Conservation (phyloP, 2,797 vertebrate species). For the Furcifer pardalis region DNA sequence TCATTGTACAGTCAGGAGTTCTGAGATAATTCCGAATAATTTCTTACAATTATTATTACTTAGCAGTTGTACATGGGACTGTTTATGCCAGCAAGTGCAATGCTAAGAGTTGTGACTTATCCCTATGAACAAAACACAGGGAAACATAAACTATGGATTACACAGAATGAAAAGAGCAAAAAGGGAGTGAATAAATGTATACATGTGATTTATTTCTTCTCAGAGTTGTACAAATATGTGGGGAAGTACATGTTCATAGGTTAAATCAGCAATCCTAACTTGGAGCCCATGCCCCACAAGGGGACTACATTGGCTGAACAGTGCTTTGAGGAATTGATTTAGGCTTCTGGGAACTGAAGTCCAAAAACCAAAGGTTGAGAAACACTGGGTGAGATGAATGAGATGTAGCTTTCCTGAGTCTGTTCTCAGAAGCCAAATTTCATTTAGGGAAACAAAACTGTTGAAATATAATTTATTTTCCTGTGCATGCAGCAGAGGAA, state of each 20-base stretch:
- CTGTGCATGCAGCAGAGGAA: background rate
- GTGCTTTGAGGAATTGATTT: too few species aligned
- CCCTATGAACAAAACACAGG: background rate
- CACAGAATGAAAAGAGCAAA: background rate
- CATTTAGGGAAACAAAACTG: constrained; percentile 15
- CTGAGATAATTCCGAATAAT: background rate
- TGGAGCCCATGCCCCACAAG: too few species aligned
- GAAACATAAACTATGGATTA: background rate
- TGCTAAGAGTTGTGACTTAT: background rate
- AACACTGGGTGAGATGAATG: constrained; percentile 14
- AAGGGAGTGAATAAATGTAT: background rate
- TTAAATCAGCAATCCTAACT: too few species aligned
- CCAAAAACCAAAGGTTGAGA: too few species aligned
- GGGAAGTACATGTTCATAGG: background rate
- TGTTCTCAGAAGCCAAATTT: constrained; percentile 16
- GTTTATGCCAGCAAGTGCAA: background rate
- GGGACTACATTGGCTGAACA: too few species aligned
- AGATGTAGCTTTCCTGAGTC: background rate
- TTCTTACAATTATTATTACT: background rate
- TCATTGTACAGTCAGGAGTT: too few species aligned
- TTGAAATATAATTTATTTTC: constrained; percentile 8
- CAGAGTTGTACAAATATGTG: background rate
- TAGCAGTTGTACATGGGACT: background rate
- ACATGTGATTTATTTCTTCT: background rate
- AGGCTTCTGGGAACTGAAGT: too few species aligned